phyloP scores from a whole-genome alignment of 2,113 vertebrate genomes.

The Micromys minutus region DNA sequence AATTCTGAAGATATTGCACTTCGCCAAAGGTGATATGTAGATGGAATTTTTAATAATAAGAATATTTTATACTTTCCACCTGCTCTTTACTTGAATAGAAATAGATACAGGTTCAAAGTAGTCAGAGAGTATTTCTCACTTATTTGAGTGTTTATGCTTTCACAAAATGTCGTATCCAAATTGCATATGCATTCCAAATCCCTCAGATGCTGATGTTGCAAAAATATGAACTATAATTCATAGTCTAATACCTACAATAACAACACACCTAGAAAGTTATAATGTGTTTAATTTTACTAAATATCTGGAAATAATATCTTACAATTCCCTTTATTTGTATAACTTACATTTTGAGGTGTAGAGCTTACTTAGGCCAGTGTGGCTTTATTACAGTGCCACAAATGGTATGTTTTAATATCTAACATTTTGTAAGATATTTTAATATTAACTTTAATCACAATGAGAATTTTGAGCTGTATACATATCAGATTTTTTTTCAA shows the following conservation, averaged over 20 bases:
- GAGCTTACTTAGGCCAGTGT: background rate
- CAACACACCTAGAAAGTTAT: background rate
- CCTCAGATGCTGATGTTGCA: background rate
- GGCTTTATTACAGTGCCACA: background rate
- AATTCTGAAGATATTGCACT: background rate
- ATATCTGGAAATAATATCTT: background rate
- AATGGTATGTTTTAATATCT: background rate
- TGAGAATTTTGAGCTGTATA: background rate
- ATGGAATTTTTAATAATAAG: background rate
- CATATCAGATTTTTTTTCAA: background rate
- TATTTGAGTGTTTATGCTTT: background rate
- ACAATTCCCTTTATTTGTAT: background rate
- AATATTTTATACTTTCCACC: background rate
- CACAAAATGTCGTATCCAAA: background rate
- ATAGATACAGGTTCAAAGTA: background rate
- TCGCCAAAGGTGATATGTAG: background rate
- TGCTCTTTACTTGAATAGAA: background rate
- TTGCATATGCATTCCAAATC: background rate
- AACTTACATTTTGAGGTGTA: background rate
- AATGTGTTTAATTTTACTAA: background rate
- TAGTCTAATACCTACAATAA: background rate
- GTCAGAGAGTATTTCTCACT: background rate
- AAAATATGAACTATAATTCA: background rate
- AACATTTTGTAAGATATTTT: background rate
- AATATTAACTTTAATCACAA: background rate